Conservation (phyloP, 2,888 invertebrate genomes). For the Cremastinae sp. region DNA sequence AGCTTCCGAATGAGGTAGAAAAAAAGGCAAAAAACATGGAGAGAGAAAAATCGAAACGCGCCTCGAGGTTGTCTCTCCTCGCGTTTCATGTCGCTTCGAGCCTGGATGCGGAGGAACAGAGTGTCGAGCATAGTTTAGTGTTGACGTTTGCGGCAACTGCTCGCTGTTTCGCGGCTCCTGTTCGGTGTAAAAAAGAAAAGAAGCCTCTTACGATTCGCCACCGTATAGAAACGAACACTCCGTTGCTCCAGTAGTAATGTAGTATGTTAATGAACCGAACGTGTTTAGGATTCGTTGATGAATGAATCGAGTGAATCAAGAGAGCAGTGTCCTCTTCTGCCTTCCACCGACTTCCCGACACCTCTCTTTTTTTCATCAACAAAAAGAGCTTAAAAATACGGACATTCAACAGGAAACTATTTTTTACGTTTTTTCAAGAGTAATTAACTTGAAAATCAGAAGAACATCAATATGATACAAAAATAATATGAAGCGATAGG, state of each 20-base stretch:
- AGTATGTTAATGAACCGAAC: conserved; percentile 73
- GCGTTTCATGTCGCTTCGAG: conserved; percentile 6
- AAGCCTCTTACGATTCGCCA: conserved; percentile 38
- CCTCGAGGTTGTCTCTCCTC: conserved; percentile 25
- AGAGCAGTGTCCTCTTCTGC: conserved; percentile 29
- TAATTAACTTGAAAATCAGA: no score
- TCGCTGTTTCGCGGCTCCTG: conserved; percentile 6
- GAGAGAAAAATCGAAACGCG: conserved; percentile 15
- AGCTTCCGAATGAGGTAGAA: conserved; percentile 46
- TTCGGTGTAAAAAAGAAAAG: background rate
- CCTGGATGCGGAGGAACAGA: conserved; percentile 7
- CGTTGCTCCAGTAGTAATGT: conserved; percentile 58
- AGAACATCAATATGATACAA: no score
- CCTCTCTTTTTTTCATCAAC: background rate
- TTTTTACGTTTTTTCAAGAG: no score
- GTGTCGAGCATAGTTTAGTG: conserved; percentile 42
- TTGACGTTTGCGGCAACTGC: conserved; percentile 32
- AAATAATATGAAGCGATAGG: no score
- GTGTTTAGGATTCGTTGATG: conserved; percentile 65
- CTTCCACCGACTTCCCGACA: background rate
- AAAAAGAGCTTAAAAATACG: no score
- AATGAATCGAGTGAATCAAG: conserved; percentile 63
- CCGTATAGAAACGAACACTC: conserved; percentile 22
- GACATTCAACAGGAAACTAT: no score
- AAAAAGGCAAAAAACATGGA: conserved; percentile 29